Base-by-base conservation (phyloP, 2,888 invertebrate species). In the Boloria selene region DNA sequence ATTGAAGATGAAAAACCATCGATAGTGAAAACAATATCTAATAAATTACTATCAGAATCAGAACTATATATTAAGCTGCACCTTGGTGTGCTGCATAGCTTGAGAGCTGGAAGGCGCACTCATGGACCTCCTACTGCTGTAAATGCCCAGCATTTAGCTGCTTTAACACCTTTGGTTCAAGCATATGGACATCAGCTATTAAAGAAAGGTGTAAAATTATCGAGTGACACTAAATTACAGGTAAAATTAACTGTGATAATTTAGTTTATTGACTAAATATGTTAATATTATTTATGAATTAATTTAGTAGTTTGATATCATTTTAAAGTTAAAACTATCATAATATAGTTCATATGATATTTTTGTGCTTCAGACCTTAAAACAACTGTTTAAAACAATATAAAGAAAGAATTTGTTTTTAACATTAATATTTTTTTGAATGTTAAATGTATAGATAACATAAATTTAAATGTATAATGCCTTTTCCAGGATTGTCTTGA, bases 21-120 rank as follows among this genome's bases (percentile, higher is more conserved):
- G 0, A 76, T 81, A n/a, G 72, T 81, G 14, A 87, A 84, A 71
- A 78, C 79, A 14, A 75, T 80, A 2, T 74, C 74, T 4, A 76
- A 76, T 14, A 84, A 81, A 61, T 70, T 76, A 1, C 68, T 86
- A n/a, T 76, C 82, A 0, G 86, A 88, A 65, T 67, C 79, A 0
- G 92, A 93, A 67, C 74, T 94, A 6, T 96, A 96, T 72, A 93
- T 93, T n/a, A 93, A 94, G 73, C 84, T 96, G 26, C 96, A 96
- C 77, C 83, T 96, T 31, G 94, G 94, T 0, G 88, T 96, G 13
- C 78, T 96, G 61, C 94, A 95, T 72, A 95, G 95, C 65, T 81
- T 96, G 68, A 80, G 94, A 3, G 94, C 95, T 0, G 90, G 86
- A 75, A 92, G 83, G 55, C 77, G 86, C 76, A 87, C 78, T 0